Evolutionary conservation across 2,113 vertebrate genomes (phyloP).

Genomic region (Amazona guildingii): DNA sequence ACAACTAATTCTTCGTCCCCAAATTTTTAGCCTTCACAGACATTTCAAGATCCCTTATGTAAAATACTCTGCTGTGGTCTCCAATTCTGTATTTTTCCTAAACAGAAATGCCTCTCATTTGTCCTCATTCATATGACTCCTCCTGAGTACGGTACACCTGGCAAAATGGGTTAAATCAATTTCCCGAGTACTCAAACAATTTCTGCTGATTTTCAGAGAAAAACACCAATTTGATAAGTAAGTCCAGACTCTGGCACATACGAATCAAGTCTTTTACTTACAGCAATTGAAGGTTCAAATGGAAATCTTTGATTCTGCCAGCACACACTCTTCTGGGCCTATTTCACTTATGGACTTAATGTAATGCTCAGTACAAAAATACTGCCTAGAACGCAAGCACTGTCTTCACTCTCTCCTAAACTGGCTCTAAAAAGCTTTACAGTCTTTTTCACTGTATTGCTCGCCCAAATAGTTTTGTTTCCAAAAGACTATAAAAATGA

Average conservation of each 20-base stretch:
- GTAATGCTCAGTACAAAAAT: neutral
- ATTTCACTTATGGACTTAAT: neutral
- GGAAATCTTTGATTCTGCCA: neutral
- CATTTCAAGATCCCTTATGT: neutral
- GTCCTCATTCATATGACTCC: neutral
- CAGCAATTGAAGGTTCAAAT: neutral
- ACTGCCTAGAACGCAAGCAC: neutral
- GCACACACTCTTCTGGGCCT: neutral
- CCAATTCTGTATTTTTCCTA: neutral
- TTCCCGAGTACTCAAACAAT: neutral
- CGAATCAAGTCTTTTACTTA: neutral
- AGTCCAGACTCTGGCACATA: neutral
- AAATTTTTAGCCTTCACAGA: neutral
- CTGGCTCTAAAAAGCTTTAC: neutral
- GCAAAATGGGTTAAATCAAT: neutral
- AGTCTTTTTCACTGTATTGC: neutral
- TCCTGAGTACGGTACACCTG: neutral
- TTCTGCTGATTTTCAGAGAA: neutral
- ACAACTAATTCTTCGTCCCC: neutral
- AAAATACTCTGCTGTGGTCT: neutral
- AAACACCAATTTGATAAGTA: neutral
- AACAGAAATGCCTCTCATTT: neutral
- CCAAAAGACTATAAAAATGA: neutral
- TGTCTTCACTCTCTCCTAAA: neutral
- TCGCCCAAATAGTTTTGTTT: neutral